These are phyloP conservation scores for Pangasius djambal DNA, from an alignment of 2,797 vertebrate genomes.

Conservation along the genomic window DNA sequence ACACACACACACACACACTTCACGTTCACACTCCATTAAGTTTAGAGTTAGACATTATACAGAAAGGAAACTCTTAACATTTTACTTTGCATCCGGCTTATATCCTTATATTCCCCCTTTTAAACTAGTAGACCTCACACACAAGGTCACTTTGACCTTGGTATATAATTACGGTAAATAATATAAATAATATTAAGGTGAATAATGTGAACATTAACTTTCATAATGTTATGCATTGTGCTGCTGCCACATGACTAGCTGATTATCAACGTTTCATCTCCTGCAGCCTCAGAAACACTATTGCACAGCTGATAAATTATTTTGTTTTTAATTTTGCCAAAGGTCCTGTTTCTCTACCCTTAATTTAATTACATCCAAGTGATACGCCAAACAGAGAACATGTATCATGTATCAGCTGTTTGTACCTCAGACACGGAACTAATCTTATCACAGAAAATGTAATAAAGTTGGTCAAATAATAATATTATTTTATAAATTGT, in stretches of 20 bases:
- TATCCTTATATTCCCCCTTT: background rate
- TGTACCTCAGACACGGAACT: background rate
- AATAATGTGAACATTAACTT: background rate
- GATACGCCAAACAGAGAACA: background rate
- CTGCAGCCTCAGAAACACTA: background rate
- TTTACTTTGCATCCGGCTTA: background rate
- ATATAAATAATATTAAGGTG: background rate
- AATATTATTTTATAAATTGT: background rate
- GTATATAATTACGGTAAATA: background rate
- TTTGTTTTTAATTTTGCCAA: background rate
- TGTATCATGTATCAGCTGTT: background rate
- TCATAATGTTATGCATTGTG: background rate
- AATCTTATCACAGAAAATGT: background rate
- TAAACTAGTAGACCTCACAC: background rate
- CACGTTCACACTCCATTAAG: no score
- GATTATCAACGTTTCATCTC: background rate
- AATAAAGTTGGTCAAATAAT: background rate
- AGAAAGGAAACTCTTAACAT: no score
- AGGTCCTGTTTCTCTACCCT: background rate
- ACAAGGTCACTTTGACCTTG: background rate
- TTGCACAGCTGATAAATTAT: background rate
- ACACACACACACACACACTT: background rate
- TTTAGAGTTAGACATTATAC: background rate
- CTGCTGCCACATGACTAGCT: background rate
- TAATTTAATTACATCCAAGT: background rate